Evolutionary conservation across 2,888 invertebrate species (phyloP).

Genomic region (Eilema sororculum): DNA sequence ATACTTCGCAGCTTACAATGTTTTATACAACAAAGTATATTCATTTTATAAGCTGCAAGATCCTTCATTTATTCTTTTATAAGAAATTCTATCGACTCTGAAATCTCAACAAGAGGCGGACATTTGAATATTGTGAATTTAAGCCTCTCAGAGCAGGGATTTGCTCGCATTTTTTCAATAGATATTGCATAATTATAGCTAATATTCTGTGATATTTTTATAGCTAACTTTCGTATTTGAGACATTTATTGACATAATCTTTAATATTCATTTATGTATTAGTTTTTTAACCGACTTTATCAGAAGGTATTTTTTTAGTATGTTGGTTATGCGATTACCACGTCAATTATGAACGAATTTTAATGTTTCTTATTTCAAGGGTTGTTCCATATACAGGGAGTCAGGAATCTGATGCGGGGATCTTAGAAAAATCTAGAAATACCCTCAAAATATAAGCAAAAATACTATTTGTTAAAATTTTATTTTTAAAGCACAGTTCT

Average conservation of each 20-base stretch:
- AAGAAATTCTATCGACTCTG: slow-evolving; percentile 33
- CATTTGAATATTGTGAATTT: slow-evolving; percentile 49
- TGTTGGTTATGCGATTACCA: too few relatives aligned
- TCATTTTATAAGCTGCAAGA: slow-evolving; percentile 32
- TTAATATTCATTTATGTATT: too few relatives aligned
- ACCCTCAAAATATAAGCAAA: too few relatives aligned
- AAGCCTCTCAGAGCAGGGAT: slow-evolving; percentile 37
- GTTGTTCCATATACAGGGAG: too few relatives aligned
- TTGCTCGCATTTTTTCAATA: slow-evolving; percentile 40
- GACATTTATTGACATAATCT: background rate
- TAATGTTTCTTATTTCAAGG: too few relatives aligned
- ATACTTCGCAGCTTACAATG: background rate
- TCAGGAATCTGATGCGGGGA: too few relatives aligned
- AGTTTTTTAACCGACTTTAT: too few relatives aligned
- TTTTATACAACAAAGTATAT: slow-evolving; percentile 20
- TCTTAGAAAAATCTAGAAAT: too few relatives aligned
- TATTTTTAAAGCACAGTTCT: background rate
- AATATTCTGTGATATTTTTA: slow-evolving; percentile 24
- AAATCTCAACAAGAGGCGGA: slow-evolving; percentile 39
- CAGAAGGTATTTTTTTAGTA: too few relatives aligned
- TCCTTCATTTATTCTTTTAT: slow-evolving; percentile 40
- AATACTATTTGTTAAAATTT: background rate
- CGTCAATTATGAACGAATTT: too few relatives aligned
- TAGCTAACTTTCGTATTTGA: background rate
- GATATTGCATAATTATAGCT: slow-evolving; percentile 29